Conservation (phyloP, 1,140 invertebrate species). For the Cydia splendana region DNA sequence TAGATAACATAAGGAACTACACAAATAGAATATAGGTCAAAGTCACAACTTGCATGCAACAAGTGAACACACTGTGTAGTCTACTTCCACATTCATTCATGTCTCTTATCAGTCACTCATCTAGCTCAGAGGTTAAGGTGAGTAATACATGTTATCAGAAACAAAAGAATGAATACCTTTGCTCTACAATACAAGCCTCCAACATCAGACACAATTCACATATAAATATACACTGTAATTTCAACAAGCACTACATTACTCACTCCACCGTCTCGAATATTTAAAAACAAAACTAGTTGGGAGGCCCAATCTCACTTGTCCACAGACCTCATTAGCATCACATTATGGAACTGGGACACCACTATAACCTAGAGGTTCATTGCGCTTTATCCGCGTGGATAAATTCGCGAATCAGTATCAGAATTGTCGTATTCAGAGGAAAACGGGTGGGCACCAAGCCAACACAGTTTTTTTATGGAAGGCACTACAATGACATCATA, state of each 20-base stretch:
- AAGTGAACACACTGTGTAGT: conserved; percentile 11
- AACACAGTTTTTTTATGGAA: conserved; percentile 75
- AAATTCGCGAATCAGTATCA: conserved; percentile 64
- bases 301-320: background rate
- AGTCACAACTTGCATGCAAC: conserved; percentile 5
- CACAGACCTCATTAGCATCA: conserved; percentile 28
- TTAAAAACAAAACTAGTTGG: conserved; percentile 26
- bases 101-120: background rate
- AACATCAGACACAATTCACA: conserved; percentile 10
- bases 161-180: conserved; percentile 33
- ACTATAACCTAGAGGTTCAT: conserved; percentile 63
- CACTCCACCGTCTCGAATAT: background rate
- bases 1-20: background rate
- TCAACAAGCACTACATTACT: conserved; percentile 20
- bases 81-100: background rate
- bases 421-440: conserved; percentile 65
- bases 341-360: conserved; percentile 37
- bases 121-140: background rate
- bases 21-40: conserved; percentile 27
- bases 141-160: conserved; percentile 35
- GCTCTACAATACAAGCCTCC: background rate
- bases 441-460: conserved; percentile 78
- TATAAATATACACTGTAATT: conserved; percentile 10
- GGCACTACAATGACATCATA: conserved; percentile 77
- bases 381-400: conserved; percentile 64